phyloP scores from a whole-genome alignment of 2,113 vertebrate species.

The Podarcis muralis region DNA sequence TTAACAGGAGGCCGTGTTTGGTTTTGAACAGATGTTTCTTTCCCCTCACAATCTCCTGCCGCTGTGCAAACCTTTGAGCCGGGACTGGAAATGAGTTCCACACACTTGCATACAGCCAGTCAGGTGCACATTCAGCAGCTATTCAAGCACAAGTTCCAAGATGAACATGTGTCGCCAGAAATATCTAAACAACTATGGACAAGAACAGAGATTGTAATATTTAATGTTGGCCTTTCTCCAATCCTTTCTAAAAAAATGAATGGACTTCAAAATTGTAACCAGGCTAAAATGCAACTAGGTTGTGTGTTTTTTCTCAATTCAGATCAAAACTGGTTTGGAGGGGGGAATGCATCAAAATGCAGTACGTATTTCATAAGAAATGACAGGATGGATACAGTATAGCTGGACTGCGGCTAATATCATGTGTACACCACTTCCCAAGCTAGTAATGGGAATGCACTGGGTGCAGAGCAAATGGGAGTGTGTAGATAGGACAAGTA shows the following conservation, averaged over 20 bases:
- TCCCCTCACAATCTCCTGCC: constrained; percentile 46
- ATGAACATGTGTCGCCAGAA: neutral
- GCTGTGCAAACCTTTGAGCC: constrained; percentile 51
- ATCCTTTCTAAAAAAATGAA: neutral
- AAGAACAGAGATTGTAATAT: neutral
- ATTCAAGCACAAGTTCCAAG: constrained; percentile 7
- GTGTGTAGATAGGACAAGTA: neutral
- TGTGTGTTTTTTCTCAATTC: no score
- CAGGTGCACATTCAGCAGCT: constrained; percentile 44
- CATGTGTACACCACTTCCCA: no score
- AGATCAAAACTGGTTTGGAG: no score
- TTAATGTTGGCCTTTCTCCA: neutral
- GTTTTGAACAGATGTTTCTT: constrained; percentile 82
- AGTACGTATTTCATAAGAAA: no score
- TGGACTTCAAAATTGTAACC: neutral
- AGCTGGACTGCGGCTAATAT: no score
- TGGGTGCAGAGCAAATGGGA: no score
- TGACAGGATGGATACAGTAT: no score
- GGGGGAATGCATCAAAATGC: no score
- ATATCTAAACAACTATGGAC: neutral
- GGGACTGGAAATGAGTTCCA: constrained; percentile 65
- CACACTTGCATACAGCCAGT: constrained; percentile 64
- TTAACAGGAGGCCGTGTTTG: constrained; percentile 83
- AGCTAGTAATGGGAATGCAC: no score
- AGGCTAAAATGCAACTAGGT: no score